Conservation (phyloP, 2,797 vertebrate species). For the Crocidura indochinensis region DNA sequence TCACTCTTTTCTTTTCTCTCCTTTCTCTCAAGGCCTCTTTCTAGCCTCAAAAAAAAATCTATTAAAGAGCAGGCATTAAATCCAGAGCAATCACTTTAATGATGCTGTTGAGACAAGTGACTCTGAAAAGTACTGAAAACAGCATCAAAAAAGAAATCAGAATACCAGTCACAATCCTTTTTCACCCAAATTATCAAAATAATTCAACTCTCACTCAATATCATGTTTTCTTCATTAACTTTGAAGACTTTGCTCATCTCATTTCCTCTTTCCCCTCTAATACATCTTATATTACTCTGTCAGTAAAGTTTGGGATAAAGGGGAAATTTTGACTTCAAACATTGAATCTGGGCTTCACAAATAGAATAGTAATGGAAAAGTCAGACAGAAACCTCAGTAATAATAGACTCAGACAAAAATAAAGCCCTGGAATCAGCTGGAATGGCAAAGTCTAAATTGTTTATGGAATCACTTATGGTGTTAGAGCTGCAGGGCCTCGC, state of each 20-base stretch:
- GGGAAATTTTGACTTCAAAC: conserved; percentile 82
- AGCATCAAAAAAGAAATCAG: conserved; percentile 67
- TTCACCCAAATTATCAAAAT: conserved; percentile 78
- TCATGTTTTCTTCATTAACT: conserved; percentile 86
- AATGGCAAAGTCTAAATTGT: conserved; percentile 84
- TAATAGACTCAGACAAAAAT: conserved; percentile 84
- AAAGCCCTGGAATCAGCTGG: conserved; percentile 83
- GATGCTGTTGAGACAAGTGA: conserved; percentile 15
- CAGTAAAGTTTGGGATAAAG: conserved; percentile 81
- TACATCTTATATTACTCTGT: conserved; percentile 80
- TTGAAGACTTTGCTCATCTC: conserved; percentile 81
- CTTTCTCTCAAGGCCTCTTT: neutral
- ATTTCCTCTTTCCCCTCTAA: conserved; percentile 82
- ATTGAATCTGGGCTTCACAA: conserved; percentile 88
- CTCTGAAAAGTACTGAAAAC: conserved; percentile 73
- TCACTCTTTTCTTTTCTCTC: neutral
- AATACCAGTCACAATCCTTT: conserved; percentile 51
- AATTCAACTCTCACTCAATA: conserved; percentile 75
- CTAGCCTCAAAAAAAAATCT: conserved; percentile 72
- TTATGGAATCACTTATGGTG: conserved; percentile 83
- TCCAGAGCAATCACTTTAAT: conserved; percentile 75
- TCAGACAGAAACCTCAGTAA: conserved; percentile 82
- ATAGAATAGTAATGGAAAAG: conserved; percentile 86
- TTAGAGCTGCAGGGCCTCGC: neutral
- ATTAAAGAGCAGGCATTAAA: conserved; percentile 68